phyloP scores from a whole-genome alignment of 1,140 invertebrate species.

The Coboldia fuscipes region DNA sequence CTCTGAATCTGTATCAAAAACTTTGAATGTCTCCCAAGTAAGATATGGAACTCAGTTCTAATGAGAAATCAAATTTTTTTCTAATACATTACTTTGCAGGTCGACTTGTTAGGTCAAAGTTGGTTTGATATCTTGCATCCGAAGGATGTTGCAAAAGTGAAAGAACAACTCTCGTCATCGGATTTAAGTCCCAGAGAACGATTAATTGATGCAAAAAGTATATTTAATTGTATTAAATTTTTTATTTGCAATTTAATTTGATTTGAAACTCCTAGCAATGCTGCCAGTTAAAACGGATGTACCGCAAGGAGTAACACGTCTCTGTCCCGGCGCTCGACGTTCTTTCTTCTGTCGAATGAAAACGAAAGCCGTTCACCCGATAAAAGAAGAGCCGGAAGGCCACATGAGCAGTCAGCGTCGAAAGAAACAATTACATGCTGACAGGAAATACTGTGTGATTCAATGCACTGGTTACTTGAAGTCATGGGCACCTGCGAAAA shows the following conservation, averaged over 20 bases:
- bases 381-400: conserved; percentile 56
- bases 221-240: conserved; percentile 9
- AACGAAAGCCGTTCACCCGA: conserved; percentile 33
- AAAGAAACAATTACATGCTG: conserved; percentile 40
- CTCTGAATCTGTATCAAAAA: conserved; percentile 69
- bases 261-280: conserved; percentile 41
- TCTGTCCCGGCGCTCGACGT: conserved; percentile 70
- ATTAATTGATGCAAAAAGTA: conserved; percentile 84
- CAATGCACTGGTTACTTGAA: conserved; percentile 84
- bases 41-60: conserved; percentile 2
- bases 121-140: conserved; percentile 90
- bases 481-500: conserved; percentile 68
- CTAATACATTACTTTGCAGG: conserved; percentile 25
- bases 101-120: conserved; percentile 77
- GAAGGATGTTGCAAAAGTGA: conserved; percentile 85
- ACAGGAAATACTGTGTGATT: conserved; percentile 54
- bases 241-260: background rate
- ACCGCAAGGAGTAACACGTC: conserved; percentile 42
- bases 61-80: conserved; percentile 2
- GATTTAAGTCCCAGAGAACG: conserved; percentile 73
- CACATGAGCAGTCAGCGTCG: conserved; percentile 36
- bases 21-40: conserved; percentile 71
- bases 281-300: conserved; percentile 74
- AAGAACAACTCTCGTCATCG: conserved; percentile 81
- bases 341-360: conserved; percentile 93